A percentile compares a stretch with the other conserved stretches of the same genome.
Evolutionary conservation across 2,888 invertebrate genomes (phyloP).

Genomic region (Argynnis bischoffii): DNA sequence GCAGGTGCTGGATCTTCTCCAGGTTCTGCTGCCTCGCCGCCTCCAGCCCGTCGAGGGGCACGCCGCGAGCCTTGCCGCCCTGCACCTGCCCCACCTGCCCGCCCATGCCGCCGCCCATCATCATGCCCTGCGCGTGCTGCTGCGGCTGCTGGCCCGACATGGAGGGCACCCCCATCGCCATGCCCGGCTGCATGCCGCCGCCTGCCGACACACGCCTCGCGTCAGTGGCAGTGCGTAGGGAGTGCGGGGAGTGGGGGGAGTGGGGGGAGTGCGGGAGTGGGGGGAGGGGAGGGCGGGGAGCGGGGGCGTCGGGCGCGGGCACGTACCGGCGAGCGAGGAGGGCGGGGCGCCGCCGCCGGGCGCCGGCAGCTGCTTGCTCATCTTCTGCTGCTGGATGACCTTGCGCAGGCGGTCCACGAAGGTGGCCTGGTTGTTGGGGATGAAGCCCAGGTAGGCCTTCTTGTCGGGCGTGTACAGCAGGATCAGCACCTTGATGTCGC

Average conservation of each 20-base stretch:
- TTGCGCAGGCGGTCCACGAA: constrained; percentile 91
- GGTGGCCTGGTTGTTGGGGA: constrained; percentile 93
- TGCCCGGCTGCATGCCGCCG: too few species aligned
- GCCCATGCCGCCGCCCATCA: constrained; percentile 66
- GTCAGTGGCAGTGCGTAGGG: too few species aligned
- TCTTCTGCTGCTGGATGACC: constrained; percentile 80
- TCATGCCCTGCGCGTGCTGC: constrained; percentile 59
- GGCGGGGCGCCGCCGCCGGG: constrained; percentile 48
- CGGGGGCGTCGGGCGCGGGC: too few species aligned
- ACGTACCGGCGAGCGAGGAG: neutral
- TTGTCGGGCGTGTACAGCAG: constrained; percentile 92
- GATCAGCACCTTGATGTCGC: constrained; percentile 94
- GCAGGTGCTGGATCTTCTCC: constrained; percentile 87
- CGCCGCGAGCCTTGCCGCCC: constrained; percentile 59
- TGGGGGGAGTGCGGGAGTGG: too few species aligned
- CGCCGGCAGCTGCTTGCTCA: constrained; percentile 73
- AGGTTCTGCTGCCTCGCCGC: constrained; percentile 90
- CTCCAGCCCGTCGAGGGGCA: constrained; percentile 84
- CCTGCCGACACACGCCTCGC: too few species aligned
- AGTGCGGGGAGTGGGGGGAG: too few species aligned
- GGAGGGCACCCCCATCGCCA: too few species aligned
- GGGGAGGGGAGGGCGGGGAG: too few species aligned
- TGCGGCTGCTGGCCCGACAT: constrained; percentile 8
- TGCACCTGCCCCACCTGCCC: constrained; percentile 51
- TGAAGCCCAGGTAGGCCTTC: constrained; percentile 92